Percentiles rank a stretch among this genome's conserved stretches.
Evolutionary conservation across 2,888 invertebrate genomes (phyloP).

Genomic region (Drosophila niveifrons): DNA sequence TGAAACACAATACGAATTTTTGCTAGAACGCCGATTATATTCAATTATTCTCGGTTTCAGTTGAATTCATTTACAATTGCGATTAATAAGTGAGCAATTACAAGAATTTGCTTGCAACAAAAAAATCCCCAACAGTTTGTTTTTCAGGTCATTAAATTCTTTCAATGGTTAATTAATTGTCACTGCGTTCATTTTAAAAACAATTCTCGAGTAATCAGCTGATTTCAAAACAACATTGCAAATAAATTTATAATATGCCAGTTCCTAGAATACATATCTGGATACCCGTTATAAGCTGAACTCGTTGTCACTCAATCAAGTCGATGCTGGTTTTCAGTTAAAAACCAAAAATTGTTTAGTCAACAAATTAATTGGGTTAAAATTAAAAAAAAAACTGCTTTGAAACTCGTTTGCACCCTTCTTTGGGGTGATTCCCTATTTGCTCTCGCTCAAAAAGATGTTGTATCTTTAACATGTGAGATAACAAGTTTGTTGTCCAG

Average conservation of each 20-base stretch:
- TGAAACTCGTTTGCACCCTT: constrained; percentile 7
- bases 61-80: constrained; percentile 19
- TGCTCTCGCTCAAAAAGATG: background rate
- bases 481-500: constrained; percentile 6
- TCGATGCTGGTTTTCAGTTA: background rate
- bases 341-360: constrained; percentile 6
- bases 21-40: constrained; percentile 27
- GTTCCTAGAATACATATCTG: background rate
- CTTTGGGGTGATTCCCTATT: background rate
- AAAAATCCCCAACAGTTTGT: background rate
- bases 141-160: background rate
- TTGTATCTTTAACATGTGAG: background rate
- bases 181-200: background rate
- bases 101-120: background rate
- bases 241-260: background rate
- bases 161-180: background rate
- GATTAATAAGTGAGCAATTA: constrained; percentile 13
- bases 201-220: background rate
- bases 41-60: constrained; percentile 27
- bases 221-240: background rate
- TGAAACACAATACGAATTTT: background rate
- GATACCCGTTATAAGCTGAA: background rate
- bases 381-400: background rate
- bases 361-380: constrained; percentile 30
- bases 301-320: background rate